These are phyloP conservation scores for Brachystomella parvula DNA, from an alignment of 1,140 invertebrate genomes.

Conservation along the genomic window DNA sequence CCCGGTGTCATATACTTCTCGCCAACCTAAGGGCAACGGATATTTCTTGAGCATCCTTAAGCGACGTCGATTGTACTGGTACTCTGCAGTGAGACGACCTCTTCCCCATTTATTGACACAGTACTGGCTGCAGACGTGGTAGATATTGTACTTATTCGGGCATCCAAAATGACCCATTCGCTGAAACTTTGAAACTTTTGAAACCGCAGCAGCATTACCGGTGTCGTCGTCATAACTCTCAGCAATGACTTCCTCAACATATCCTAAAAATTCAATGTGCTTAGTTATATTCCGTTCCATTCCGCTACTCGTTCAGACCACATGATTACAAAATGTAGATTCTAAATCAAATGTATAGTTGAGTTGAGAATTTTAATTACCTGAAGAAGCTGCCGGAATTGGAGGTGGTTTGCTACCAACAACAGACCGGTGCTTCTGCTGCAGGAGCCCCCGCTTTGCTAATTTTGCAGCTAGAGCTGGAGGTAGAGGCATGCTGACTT, in stretches of 20 bases:
- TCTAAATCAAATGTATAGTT: neutral
- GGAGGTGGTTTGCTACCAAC: neutral
- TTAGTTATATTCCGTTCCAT: constrained; percentile 36
- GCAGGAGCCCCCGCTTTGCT: constrained; percentile 71
- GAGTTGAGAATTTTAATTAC: constrained; percentile 14
- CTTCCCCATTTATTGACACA: constrained; percentile 83
- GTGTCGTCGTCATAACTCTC: constrained; percentile 66
- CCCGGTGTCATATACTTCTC: constrained; percentile 84
- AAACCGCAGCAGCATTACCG: constrained; percentile 16
- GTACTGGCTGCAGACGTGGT: constrained; percentile 81
- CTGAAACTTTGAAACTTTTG: constrained; percentile 24
- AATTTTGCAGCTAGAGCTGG: constrained; percentile 73
- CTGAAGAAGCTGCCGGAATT: neutral
- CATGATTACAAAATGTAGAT: neutral
- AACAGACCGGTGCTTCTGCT: neutral
- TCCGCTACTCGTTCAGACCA: too few species aligned
- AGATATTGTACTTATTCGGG: constrained; percentile 93
- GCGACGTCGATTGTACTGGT: constrained; percentile 65
- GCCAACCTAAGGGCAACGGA: constrained; percentile 85
- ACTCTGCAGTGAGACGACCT: constrained; percentile 60
- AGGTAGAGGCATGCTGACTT: constrained; percentile 69
- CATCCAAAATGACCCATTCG: constrained; percentile 63
- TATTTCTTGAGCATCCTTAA: constrained; percentile 74
- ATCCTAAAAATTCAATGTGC: constrained; percentile 38
- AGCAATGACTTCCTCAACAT: constrained; percentile 71